Conservation (phyloP, 2,888 invertebrate species). For the Hesperia comma region DNA sequence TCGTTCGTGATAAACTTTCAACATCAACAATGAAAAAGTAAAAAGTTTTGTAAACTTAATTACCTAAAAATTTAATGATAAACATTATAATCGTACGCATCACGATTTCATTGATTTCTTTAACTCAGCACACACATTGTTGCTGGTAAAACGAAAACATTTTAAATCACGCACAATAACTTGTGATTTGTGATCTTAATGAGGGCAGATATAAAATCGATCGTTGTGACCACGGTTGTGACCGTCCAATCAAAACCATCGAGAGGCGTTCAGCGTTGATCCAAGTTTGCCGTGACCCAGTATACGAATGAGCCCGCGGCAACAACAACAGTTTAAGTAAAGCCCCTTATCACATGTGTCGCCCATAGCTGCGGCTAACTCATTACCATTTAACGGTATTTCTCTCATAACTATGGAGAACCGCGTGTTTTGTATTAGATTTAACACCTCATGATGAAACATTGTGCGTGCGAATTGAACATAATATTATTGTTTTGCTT, state of each 20-base stretch:
- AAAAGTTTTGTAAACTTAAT: too few species aligned
- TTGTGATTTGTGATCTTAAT: conserved; percentile 4
- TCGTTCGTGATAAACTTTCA: too few species aligned
- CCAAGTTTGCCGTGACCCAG: conserved; percentile 53
- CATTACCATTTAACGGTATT: conserved; percentile 33
- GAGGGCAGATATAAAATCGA: conserved; percentile 5
- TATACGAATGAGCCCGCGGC: conserved; percentile 44
- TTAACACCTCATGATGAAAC: conserved; percentile 1
- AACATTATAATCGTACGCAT: too few species aligned
- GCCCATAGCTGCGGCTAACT: conserved; percentile 39
- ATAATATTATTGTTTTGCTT: conserved; percentile 22
- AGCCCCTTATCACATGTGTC: conserved; percentile 45
- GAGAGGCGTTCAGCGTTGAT: conserved; percentile 25
- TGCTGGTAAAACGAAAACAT: neutral
- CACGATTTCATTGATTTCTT: too few species aligned
- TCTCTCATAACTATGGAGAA: conserved; percentile 9
- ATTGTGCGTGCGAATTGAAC: conserved; percentile 8
- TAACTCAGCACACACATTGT: too few species aligned
- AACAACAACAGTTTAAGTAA: conserved; percentile 38
- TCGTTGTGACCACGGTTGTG: neutral
- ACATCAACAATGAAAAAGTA: too few species aligned
- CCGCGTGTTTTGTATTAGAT: conserved; percentile 5
- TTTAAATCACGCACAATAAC: neutral
- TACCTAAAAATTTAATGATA: too few species aligned
- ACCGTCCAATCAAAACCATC: conserved; percentile 14